Percentiles rank a stretch among this genome's conserved stretches.
Evolutionary conservation across 2,797 vertebrate genomes (phyloP).

Genomic region (Artibeus jamaicensis): DNA sequence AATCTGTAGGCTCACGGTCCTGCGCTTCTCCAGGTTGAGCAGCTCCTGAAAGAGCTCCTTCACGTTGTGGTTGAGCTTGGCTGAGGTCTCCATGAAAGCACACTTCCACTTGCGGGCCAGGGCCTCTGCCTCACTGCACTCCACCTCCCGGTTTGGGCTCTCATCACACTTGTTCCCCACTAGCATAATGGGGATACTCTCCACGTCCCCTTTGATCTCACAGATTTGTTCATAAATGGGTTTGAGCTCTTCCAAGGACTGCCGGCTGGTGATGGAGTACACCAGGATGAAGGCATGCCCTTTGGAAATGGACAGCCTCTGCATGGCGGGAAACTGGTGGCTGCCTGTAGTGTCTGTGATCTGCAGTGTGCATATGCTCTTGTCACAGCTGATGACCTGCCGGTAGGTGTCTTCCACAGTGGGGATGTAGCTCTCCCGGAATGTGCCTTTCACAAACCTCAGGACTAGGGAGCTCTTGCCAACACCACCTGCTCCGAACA

Average conservation of each 20-base stretch:
- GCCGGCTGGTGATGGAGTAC: constrained; percentile 87
- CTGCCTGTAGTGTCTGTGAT: constrained; percentile 90
- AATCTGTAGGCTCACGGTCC: constrained; percentile 89
- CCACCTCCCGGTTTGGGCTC: constrained; percentile 85
- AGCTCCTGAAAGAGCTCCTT: constrained; percentile 90
- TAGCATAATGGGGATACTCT: constrained; percentile 89
- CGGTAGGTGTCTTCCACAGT: constrained; percentile 90
- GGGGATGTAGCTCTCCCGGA: constrained; percentile 89
- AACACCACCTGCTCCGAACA: constrained; percentile 89
- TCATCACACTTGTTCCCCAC: constrained; percentile 90
- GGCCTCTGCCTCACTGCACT: constrained; percentile 85
- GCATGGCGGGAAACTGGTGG: constrained; percentile 91
- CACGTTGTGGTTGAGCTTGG: constrained; percentile 88
- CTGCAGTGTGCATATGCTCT: constrained; percentile 90
- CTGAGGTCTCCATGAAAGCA: constrained; percentile 90
- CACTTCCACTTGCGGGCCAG: constrained; percentile 88
- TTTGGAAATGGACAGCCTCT: constrained; percentile 89
- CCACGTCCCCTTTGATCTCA: constrained; percentile 89
- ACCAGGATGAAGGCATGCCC: constrained; percentile 90
- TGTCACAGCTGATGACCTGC: constrained; percentile 90
- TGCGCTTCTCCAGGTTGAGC: constrained; percentile 89
- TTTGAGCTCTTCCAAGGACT: constrained; percentile 89
- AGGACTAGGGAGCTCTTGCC: constrained; percentile 89
- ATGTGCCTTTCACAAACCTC: constrained; percentile 89
- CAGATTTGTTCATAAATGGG: constrained; percentile 90